Conservation (phyloP, 2,113 vertebrate species). For the Aptenodytes patagonicus region DNA sequence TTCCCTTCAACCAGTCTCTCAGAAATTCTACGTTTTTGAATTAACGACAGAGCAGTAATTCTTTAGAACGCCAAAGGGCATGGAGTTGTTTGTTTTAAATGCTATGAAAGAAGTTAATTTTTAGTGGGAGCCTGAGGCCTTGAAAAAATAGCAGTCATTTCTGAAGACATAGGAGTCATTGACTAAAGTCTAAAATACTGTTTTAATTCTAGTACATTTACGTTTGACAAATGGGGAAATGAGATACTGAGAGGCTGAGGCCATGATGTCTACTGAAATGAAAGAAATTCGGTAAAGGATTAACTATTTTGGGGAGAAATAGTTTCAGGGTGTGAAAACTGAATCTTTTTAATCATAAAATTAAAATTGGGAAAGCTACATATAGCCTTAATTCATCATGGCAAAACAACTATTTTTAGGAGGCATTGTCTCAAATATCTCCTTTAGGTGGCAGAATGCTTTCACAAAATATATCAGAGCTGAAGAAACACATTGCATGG, state of each 20-base stretch:
- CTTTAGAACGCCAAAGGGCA: not conserved
- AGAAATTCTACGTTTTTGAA: not conserved
- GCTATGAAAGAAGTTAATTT: not conserved
- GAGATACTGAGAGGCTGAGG: not conserved
- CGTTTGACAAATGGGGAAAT: not conserved
- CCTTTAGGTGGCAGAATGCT: slow-evolving; percentile 48
- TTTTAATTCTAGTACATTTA: not conserved
- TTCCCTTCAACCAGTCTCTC: not conserved
- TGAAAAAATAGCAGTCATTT: not conserved
- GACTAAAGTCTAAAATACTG: not conserved
- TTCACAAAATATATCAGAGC: slow-evolving; percentile 2
- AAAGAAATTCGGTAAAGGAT: not conserved
- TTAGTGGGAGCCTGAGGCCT: not conserved
- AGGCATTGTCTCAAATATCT: not conserved
- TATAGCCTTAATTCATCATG: not conserved
- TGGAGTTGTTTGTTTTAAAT: not conserved
- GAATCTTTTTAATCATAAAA: not conserved
- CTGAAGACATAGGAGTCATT: not conserved
- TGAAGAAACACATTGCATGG: not conserved
- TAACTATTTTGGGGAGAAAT: not conserved
- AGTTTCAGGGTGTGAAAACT: not conserved
- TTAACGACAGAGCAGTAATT: not conserved
- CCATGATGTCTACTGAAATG: not conserved
- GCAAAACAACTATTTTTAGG: not conserved
- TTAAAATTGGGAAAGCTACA: not conserved